Evolutionary conservation across 2,113 vertebrate genomes (phyloP).

Genomic region (Chloropsis hardwickii): DNA sequence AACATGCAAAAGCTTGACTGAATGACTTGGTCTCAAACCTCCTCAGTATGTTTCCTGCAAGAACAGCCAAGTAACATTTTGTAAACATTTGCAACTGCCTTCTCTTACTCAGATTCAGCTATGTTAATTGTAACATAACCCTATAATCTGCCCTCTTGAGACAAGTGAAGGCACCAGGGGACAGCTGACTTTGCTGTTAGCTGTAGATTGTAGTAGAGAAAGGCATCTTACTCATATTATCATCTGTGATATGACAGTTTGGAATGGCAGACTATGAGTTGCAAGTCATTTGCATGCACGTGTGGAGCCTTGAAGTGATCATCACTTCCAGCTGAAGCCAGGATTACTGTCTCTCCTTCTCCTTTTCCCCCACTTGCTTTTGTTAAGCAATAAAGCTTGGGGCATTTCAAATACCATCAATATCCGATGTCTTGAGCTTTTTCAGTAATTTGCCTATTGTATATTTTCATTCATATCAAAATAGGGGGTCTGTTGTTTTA

Average conservation of each 20-base stretch:
- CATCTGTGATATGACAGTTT: background rate
- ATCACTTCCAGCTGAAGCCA: background rate
- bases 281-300: background rate
- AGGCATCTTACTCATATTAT: background rate
- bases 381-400: background rate
- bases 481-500: background rate
- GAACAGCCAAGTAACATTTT: background rate
- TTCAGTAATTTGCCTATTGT: background rate
- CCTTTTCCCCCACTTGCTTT: background rate
- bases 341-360: background rate
- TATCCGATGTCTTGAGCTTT: background rate
- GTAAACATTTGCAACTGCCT: background rate
- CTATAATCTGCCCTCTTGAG: background rate
- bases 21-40: background rate
- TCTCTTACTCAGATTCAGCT: background rate
- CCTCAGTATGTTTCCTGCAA: background rate
- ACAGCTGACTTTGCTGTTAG: background rate
- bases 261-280: background rate
- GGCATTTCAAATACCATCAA: background rate
- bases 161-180: background rate
- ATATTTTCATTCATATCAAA: background rate
- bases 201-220: background rate
- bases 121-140: background rate
- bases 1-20: background rate
- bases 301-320: background rate